phyloP scores from a whole-genome alignment of 2,797 vertebrate species.

The Acanthurus leucopareius region DNA sequence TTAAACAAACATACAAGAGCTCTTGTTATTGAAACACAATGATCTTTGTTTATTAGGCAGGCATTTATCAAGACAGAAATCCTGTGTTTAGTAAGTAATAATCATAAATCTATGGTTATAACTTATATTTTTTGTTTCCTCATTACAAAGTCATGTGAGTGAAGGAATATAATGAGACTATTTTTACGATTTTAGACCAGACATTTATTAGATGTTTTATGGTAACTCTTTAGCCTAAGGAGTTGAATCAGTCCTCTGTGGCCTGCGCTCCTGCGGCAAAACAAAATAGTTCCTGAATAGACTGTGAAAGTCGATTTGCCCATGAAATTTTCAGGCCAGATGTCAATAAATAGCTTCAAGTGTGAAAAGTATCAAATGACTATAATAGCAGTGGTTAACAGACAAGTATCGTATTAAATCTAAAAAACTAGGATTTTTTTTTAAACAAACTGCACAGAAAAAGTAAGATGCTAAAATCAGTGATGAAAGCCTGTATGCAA shows the following conservation, averaged over 20 bases:
- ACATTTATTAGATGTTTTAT: conserved; percentile 20
- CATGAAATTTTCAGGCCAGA: neutral
- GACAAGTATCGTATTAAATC: neutral
- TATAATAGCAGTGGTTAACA: neutral
- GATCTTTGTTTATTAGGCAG: neutral
- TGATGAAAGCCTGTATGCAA: neutral
- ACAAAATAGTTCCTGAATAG: conserved; percentile 7
- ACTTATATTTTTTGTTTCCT: neutral
- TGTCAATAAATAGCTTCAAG: no score
- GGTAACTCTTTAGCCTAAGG: conserved; percentile 3
- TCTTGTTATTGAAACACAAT: neutral
- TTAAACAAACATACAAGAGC: neutral
- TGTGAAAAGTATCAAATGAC: conserved; percentile 2
- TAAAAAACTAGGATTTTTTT: neutral
- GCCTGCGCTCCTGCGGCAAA: neutral
- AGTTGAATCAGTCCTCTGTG: conserved; percentile 6
- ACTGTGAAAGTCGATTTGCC: conserved; percentile 8
- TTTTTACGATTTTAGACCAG: neutral
- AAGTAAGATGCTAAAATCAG: neutral
- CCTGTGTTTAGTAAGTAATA: neutral
- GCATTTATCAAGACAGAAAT: neutral
- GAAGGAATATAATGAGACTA: no score
- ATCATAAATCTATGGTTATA: neutral
- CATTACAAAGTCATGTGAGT: neutral
- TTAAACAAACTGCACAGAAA: neutral